Base-by-base conservation (phyloP, 92 coral and sea anemone species). In the Ricordea florida region DNA sequence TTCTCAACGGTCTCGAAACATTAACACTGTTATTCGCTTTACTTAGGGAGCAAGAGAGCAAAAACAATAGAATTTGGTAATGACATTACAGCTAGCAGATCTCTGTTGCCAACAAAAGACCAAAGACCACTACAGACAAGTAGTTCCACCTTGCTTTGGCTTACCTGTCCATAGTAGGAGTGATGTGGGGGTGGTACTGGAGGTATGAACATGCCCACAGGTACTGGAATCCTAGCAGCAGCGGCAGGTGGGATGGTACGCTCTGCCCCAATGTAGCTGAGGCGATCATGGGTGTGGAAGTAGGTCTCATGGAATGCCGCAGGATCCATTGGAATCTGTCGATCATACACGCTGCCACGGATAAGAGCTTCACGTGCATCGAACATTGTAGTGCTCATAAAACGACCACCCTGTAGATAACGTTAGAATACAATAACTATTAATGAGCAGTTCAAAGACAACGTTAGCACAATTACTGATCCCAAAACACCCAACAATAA, bases 151-250 rank as follows among this genome's bases (percentile, higher is more conserved):
- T 45, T 2, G 33, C 23, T 27, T 24, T 4, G 36, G 41, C 90
- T 46, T 78, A 96, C 99, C 87, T 90, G 97, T 49, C 89, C 91
- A 81, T 88, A 96, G 87, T 85, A 96, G 74, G 89, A 85, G 57
- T 96, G 99, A 62, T 93, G 99, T 20, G 99, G 99, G 4, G 99
- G 96, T 3, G 99, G 99, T 10, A 96, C 94, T 0, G 99, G 99
- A 5, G 98, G 99, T 13, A 96, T 86, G 25, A 96, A 96, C 99
- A 96, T 96, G 28, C 99, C 97, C 17, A 96, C 99, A 29, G 99
- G 99, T 37, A 96, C 97, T 36, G 99, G 99, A 66, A 96, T 96
- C 65, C 92, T 92, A 13, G 97, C 99, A 0, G 97, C 99, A 21
- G 99, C 99, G 3, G 99, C 97, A 30, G 96, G 93, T 13, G 97